phyloP scores from a whole-genome alignment of 1,140 invertebrate species.

The Apis florea region DNA sequence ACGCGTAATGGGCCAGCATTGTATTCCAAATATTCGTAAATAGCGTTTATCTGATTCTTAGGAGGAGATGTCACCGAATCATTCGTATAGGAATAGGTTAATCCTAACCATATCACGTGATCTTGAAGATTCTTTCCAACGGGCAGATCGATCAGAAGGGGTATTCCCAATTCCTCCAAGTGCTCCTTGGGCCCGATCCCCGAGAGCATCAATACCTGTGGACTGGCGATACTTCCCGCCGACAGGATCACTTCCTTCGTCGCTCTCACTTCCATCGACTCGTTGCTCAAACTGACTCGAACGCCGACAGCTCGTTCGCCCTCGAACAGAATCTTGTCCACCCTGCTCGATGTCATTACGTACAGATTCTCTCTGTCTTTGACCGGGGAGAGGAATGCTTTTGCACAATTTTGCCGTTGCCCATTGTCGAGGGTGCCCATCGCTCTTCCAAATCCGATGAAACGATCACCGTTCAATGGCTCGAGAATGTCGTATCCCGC shows the following conservation, averaged over 20 bases:
- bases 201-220: constrained; percentile 86
- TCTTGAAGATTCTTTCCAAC: constrained; percentile 85
- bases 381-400: constrained; percentile 83
- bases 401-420: constrained; percentile 83
- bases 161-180: constrained; percentile 82
- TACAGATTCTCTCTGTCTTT: constrained; percentile 85
- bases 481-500: constrained; percentile 74
- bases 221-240: constrained; percentile 82
- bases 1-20: constrained; percentile 56
- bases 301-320: constrained; percentile 70
- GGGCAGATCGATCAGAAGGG: constrained; percentile 81
- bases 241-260: constrained; percentile 85
- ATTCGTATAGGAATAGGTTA: constrained; percentile 62
- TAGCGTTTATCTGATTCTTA: constrained; percentile 40
- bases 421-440: constrained; percentile 80
- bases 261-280: constrained; percentile 75
- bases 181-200: constrained; percentile 87
- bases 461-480: constrained; percentile 74
- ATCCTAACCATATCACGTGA: constrained; percentile 80
- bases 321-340: constrained; percentile 82
- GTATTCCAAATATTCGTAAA: constrained; percentile 70
- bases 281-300: constrained; percentile 77
- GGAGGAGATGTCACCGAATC: constrained; percentile 80
- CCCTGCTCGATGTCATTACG: constrained; percentile 83
- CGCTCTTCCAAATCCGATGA: constrained; percentile 80